These are phyloP conservation scores for Drosophila atripex DNA, from an alignment of 2,888 invertebrate species.

Conservation along the genomic window DNA sequence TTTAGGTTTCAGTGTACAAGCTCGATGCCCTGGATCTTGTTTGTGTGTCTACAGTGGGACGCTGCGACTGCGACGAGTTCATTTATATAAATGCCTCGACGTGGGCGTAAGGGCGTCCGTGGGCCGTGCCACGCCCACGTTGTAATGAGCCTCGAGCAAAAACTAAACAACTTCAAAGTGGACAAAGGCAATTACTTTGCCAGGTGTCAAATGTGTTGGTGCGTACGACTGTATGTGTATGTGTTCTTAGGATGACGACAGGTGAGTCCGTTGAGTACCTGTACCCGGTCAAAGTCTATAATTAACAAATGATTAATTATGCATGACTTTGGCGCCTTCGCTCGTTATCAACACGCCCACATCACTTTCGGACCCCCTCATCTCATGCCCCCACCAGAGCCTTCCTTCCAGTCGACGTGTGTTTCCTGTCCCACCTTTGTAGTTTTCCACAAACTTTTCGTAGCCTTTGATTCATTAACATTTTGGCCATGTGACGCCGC, in stretches of 20 bases:
- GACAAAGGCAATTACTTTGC: slow-evolving; percentile 76
- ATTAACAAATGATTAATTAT: slow-evolving; percentile 79
- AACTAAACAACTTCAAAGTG: slow-evolving; percentile 69
- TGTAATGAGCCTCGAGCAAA: slow-evolving; percentile 50
- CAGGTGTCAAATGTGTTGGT: slow-evolving; percentile 68
- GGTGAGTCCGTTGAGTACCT: slow-evolving; percentile 41
- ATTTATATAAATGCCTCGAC: slow-evolving; percentile 71
- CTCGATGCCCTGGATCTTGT: slow-evolving; percentile 15
- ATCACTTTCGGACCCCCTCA: slow-evolving; percentile 20
- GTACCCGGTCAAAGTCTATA: slow-evolving; percentile 60
- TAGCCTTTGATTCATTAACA: slow-evolving; percentile 76
- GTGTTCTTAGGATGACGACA: slow-evolving; percentile 34
- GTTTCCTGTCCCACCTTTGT: slow-evolving; percentile 54
- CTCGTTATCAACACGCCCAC: slow-evolving; percentile 65
- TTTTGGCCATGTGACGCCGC: slow-evolving; percentile 47
- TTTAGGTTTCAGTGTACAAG: slow-evolving; percentile 12
- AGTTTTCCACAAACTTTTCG: slow-evolving; percentile 56
- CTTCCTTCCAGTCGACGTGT: slow-evolving; percentile 12
- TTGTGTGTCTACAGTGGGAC: slow-evolving; percentile 40
- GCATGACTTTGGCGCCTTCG: slow-evolving; percentile 68
- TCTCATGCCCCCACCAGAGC: slow-evolving; percentile 4
- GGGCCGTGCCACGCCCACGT: slow-evolving; percentile 33
- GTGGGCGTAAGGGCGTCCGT: slow-evolving; percentile 31
- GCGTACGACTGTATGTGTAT: slow-evolving; percentile 5
- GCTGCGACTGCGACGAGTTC: slow-evolving; percentile 65